These are phyloP conservation scores for Drosophila funebris DNA, from an alignment of 1,140 invertebrate genomes.

Conservation along the genomic window DNA sequence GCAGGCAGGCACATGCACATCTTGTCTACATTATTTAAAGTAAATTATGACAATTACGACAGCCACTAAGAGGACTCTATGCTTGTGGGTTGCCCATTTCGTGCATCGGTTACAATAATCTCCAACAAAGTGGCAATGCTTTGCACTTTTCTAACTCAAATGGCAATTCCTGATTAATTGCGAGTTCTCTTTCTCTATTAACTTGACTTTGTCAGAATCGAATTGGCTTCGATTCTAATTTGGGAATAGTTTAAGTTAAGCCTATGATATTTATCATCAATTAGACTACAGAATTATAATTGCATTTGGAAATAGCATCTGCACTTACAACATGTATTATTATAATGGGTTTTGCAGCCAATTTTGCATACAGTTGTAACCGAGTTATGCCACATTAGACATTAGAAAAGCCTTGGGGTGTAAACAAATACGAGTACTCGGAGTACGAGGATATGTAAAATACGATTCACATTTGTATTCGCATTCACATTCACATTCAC, in stretches of 20 bases:
- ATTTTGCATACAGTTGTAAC: constrained; percentile 1
- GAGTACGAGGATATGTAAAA: constrained; percentile 2
- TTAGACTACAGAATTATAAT: neutral
- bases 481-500: neutral
- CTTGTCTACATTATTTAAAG: constrained; percentile 55
- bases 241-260: neutral
- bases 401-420: neutral
- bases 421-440: constrained; percentile 2
- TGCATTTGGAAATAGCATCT: neutral
- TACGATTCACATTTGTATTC: neutral
- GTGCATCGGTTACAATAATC: constrained; percentile 37
- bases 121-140: too few species aligned
- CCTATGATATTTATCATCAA: neutral
- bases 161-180: constrained; percentile 2
- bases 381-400: neutral
- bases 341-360: neutral
- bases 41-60: constrained; percentile 47
- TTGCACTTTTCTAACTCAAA: neutral
- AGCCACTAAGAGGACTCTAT: constrained; percentile 35
- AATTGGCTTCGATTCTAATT: neutral
- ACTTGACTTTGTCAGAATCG: too few species aligned
- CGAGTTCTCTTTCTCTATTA: too few species aligned
- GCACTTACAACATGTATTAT: neutral
- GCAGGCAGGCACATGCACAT: constrained; percentile 42
- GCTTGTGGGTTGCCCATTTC: constrained; percentile 44